These are phyloP conservation scores for Chelonoidis abingdonii DNA, from an alignment of 2,113 vertebrate species.

Conservation along the genomic window DNA sequence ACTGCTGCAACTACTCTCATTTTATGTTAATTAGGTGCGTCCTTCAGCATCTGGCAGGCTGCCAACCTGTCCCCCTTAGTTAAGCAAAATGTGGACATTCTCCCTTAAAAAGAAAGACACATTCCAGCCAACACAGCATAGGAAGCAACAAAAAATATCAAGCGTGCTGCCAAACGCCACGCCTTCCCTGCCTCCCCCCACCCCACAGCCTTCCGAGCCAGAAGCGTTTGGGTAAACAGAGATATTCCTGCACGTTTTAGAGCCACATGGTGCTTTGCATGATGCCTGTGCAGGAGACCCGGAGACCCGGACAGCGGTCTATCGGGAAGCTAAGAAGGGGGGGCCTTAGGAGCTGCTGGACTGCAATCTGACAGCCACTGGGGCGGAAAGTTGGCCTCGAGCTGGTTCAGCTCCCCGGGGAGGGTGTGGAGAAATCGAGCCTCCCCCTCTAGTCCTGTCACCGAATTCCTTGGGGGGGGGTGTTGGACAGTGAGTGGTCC, in stretches of 20 bases:
- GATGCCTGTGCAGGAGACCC: not conserved
- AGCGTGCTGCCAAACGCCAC: not conserved
- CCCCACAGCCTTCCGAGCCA: not conserved
- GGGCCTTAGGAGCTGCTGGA: not conserved
- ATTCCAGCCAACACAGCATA: not conserved
- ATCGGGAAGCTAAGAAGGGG: not conserved
- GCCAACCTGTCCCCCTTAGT: not conserved
- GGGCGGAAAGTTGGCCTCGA: not conserved
- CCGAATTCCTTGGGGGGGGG: not conserved
- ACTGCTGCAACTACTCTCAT: rapidly evolving
- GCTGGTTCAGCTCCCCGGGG: not conserved
- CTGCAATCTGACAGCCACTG: not conserved
- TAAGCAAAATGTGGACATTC: not conserved
- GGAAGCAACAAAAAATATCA: not conserved
- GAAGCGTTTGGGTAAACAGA: not conserved
- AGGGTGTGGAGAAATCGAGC: not conserved
- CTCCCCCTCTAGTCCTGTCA: not conserved
- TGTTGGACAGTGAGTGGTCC: too few relatives aligned
- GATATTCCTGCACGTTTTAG: not conserved
- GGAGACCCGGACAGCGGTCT: not conserved
- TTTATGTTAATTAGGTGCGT: not conserved
- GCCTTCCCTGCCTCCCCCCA: not conserved
- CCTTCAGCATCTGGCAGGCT: not conserved
- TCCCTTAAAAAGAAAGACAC: not conserved
- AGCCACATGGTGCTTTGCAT: not conserved